Evolutionary conservation across 2,888 invertebrate genomes (phyloP), one percentile per base, ranked within the genome.

Genomic region (Augochlorella aurata): DNA sequence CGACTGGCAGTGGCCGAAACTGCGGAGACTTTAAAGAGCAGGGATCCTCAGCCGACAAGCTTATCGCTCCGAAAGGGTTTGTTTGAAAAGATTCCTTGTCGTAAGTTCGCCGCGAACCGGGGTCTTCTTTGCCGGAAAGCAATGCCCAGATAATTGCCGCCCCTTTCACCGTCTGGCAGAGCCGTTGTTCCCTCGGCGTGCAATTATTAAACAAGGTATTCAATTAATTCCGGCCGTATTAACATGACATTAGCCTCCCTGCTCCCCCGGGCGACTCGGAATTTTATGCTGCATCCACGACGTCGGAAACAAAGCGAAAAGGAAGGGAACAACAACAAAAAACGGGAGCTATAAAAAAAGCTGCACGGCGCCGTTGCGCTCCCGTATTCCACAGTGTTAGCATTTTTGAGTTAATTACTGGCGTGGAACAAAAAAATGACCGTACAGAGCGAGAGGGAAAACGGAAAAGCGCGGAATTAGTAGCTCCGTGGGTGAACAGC

Each of bases 341-440:
- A 29, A 18, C 1, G 14, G n/a, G 2, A 14, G 38, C 38, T 38
- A 38, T 38, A 61, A 67, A 71, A 38, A 58, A 10, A 58, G 24
- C 52, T 58, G 21, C 21, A 44, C 54, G 65, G 50, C 52, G 29
- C 67, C 73, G 77, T 74, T 71, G 63, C 74, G 73, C 45, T 71
- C 21, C n/a, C 67, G 70, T 81, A 50, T 81, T 77, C 77, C 70
- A 77, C 82, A 54, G 73, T 73, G 82, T 74, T 74, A 74, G 82
- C 82, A 71, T 81, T 82, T 82, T 81, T 74, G 81, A 81, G 82
- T 81, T 82, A 81, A 82, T 82, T 82, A 82, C 74, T 66, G 70
- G 66, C 70, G 47, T 38, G 49, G 70, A 54, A 65, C 29, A 12
- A 49, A 44, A 69, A n/a, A 61, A 67, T 38, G 5, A 38, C 38